A percentile compares a stretch with the other conserved stretches of the same genome.
Conservation (phyloP, 1,140 invertebrate genomes). For the Apolygus lucorum region DNA sequence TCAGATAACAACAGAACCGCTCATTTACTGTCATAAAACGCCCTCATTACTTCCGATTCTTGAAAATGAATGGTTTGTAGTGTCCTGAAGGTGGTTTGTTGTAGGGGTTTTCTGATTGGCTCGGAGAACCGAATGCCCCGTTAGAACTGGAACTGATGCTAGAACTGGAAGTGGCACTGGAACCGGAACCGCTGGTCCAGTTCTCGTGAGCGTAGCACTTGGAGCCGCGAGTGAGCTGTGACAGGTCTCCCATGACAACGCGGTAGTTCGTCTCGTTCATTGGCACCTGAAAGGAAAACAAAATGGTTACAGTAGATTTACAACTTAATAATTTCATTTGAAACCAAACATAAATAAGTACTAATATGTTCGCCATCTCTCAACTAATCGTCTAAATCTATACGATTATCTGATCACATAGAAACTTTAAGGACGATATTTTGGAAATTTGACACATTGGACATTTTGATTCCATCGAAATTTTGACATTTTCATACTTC, state of each 20-base stretch:
- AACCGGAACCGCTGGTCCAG: neutral
- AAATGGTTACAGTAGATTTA: neutral
- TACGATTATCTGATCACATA: neutral
- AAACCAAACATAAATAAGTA: neutral
- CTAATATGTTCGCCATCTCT: neutral
- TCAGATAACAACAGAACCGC: no score
- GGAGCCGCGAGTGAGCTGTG: slow-evolving; percentile 26
- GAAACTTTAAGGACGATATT: no score
- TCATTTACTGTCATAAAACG: no score
- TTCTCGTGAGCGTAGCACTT: slow-evolving; percentile 24
- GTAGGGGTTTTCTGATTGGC: neutral
- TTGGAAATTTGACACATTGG: no score
- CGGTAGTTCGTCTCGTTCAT: slow-evolving; percentile 30
- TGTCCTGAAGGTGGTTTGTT: neutral
- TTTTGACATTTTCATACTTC: no score
- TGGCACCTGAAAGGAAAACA: neutral
- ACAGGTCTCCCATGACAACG: slow-evolving; percentile 27
- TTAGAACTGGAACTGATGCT: neutral
- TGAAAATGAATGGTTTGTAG: slow-evolving; percentile 2
- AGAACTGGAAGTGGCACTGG: neutral
- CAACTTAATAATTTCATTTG: neutral
- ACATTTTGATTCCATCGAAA: no score
- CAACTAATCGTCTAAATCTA: neutral
- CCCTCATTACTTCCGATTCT: neutral
- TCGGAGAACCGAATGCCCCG: no score